Base-by-base conservation (phyloP, 2,888 invertebrate genomes). In the Corbicula japonica region DNA sequence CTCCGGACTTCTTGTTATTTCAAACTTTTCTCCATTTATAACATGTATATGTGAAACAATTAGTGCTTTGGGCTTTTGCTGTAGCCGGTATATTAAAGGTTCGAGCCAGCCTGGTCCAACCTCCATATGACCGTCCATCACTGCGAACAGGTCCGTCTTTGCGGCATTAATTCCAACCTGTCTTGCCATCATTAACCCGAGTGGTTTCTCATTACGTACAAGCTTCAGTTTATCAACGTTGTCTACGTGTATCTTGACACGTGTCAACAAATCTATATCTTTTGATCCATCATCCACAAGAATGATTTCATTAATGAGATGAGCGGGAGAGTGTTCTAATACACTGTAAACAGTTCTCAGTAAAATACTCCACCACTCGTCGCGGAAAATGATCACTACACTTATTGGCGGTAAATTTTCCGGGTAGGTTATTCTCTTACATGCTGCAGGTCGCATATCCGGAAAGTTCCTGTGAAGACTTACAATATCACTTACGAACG, bases 41-140 rank as follows among this genome's bases (percentile, higher is more conserved):
- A 21, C 41, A 12, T 69, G 73, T 1, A 76, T 60, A 26, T 60
- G 58, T 18, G 80, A 76, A 10, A 63, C 58, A 15, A 76, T 28
- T 12, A 80, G 30, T 23, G 62, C 72, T 12, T 76, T 80, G 15
- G 76, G 68, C 52, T 76, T 58, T 34, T 73, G 66, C 2, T 60
- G 21, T 6, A 80, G 56, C 12, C 76, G 52, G 18, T 69, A 28
- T 1, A 80, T 18, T n/a, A 80, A 28, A 5, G 80, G 80, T 50
- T 80, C 80, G 30, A 80, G 34, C 80, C 80, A 80, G 8, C 75
- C 69, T 30, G 72, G 54, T 21, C 38, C 41, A 15, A 76, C 69
- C 35, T 76, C 76, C 35, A 76, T 76, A n/a, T 76, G 76, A 18
- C 76, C 69, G 32, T 76, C 76, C 18, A 76, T 52, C 1, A 76